These are phyloP conservation scores for Macropis europaea DNA, from an alignment of 2,888 invertebrate genomes.

Conservation along the genomic window DNA sequence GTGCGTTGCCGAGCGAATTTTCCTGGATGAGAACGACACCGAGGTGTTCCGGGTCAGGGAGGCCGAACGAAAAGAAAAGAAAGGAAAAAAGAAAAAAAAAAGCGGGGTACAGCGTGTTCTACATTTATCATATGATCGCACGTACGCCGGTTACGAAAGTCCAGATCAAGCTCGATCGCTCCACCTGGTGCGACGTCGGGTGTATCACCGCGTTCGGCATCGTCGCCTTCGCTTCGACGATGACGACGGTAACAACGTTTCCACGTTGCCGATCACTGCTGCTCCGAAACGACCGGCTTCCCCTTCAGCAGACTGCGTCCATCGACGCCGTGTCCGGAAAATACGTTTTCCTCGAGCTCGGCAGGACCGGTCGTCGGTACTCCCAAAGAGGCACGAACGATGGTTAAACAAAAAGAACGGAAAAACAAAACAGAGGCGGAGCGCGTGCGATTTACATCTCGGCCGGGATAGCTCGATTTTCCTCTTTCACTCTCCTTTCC, in stretches of 20 bases:
- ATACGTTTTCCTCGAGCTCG: background rate
- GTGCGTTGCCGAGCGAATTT: constrained; percentile 5
- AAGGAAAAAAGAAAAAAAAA: constrained; percentile 62
- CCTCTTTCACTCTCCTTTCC: constrained; percentile 12
- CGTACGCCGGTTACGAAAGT: constrained; percentile 50
- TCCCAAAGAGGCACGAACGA: background rate
- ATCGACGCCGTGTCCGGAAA: constrained; percentile 19
- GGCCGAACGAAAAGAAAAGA: constrained; percentile 44
- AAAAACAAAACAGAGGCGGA: constrained; percentile 7
- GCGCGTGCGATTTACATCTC: constrained; percentile 48
- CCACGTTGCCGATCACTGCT: background rate
- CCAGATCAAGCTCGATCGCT: constrained; percentile 48
- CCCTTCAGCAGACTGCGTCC: background rate
- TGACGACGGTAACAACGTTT: constrained; percentile 26
- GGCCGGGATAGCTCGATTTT: background rate
- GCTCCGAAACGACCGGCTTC: constrained; percentile 2
- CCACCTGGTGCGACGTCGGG: constrained; percentile 47
- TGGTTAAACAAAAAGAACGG: constrained; percentile 20
- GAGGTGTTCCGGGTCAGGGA: background rate
- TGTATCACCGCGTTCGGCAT: constrained; percentile 59
- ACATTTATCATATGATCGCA: constrained; percentile 75
- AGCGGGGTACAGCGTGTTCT: constrained; percentile 66
- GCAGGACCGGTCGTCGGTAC: no score
- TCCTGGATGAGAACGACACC: background rate
- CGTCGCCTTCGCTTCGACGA: constrained; percentile 55